Evolutionary conservation across 2,113 vertebrate genomes (phyloP).

Genomic region (Chaetorhynchus papuensis): DNA sequence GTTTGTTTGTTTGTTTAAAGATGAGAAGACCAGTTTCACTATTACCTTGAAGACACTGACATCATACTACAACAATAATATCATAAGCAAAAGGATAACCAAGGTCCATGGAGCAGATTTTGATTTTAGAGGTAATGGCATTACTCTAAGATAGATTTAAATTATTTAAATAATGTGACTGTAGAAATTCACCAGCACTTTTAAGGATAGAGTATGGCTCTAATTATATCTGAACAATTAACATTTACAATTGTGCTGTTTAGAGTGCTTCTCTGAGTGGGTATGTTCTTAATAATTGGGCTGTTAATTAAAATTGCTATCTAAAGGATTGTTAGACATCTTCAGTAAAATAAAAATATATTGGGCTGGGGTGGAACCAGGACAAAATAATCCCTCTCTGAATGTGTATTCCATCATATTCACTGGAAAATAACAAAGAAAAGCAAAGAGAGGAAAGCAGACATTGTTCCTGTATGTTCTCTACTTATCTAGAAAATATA

Average conservation of each 20-base stretch:
- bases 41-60: background rate
- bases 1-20: background rate
- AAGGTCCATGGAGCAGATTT: background rate
- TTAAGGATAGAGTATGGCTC: background rate
- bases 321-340: background rate
- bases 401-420: background rate
- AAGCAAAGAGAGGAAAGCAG: background rate
- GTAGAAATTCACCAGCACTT: background rate
- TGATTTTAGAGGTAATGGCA: background rate
- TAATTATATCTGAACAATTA: constrained; percentile 32
- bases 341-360: background rate
- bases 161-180: background rate
- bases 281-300: background rate
- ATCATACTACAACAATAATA: background rate
- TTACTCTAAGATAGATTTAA: background rate
- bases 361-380: background rate
- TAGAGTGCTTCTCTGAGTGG: background rate
- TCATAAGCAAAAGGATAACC: background rate
- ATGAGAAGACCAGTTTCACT: background rate
- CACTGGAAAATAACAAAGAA: background rate
- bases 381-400: background rate
- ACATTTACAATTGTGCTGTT: background rate
- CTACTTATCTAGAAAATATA: background rate
- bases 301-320: constrained; percentile 3
- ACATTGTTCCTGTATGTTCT: background rate